Evolutionary conservation across 2,797 vertebrate genomes (phyloP), one percentile per base, ranked within the genome.

Genomic region (Echiichthys vipera): DNA sequence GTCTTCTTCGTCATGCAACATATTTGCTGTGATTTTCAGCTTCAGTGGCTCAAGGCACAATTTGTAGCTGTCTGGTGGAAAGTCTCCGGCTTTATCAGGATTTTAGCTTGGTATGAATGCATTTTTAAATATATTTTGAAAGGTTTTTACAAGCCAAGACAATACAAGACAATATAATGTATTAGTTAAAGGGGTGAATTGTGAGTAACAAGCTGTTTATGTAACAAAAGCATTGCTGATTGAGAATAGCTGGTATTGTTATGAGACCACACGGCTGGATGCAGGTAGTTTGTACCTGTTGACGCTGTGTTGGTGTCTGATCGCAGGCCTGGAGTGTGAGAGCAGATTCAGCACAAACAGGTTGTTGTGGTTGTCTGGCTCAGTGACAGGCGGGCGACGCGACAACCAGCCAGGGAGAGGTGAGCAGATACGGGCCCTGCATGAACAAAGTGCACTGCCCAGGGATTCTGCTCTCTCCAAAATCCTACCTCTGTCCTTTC

Each of bases 321-420:
- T 72, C 78, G 34, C 45, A 76, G 70, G 64, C 50, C 53, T 54
- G 22, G 22, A 56, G 59, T 39, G 34, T 24, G 70, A 81, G 51
- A 0, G 70, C 82, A 70, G 46, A 78, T 72, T 91, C 92, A 89
- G 87, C 88, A 85, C 74, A 80, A 88, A 89, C 85, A 76, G 81
- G 71, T 80, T 86, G 89, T 86, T 81, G 83, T 85, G 70, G 43
- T 75, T 63, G 71, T 78, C 62, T 80, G 83, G 69, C 71, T 85
- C 78, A 7, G 54, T 77, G 77, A 76, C 75, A 71, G 43, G 50
- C 51, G 57, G 25, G 78, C 75, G 80, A 84, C 74, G 81, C 45
- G 18, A 65, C 68, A 65, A 14, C 51, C 66, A 49, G 75, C 72
- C 65, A 58, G 51, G 65, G 42, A 65, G 68, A 30, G 18, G 53